Evolutionary conservation across 2,797 vertebrate species (phyloP).

Genomic region (Takifugu ocellatus): DNA sequence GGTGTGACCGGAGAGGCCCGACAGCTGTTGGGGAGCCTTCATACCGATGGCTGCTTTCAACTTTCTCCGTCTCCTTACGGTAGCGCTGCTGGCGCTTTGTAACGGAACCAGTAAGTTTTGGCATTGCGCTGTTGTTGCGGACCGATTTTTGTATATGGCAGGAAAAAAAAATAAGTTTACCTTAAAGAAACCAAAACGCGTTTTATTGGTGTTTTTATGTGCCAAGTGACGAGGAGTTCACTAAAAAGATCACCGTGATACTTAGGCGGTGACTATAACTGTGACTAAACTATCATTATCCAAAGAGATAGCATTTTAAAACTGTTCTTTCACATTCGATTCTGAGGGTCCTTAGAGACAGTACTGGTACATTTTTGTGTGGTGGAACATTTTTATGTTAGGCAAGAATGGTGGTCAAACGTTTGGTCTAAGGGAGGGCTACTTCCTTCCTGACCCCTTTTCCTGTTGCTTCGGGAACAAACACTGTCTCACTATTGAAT

Average conservation of each 20-base stretch:
- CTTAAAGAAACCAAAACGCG: too few species aligned
- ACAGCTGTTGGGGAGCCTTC: not conserved
- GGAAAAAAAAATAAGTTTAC: too few species aligned
- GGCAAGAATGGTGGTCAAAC: slow-evolving; percentile 32
- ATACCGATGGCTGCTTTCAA: slow-evolving; percentile 48
- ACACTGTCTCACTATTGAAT: not conserved
- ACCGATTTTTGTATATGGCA: not conserved
- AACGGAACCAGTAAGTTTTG: slow-evolving; percentile 63
- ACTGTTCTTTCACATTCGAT: too few species aligned
- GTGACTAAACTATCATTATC: too few species aligned
- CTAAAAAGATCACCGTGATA: too few species aligned
- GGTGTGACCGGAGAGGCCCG: not conserved
- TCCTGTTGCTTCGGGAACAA: slow-evolving; percentile 27
- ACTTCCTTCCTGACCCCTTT: slow-evolving; percentile 61
- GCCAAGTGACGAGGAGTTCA: too few species aligned
- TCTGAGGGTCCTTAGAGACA: too few species aligned
- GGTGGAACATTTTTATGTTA: not conserved
- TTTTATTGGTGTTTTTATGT: not conserved
- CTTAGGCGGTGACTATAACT: too few species aligned
- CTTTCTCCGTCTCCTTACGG: slow-evolving; percentile 30
- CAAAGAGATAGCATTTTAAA: too few species aligned
- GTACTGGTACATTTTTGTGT: not conserved
- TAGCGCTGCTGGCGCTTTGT: slow-evolving; percentile 43
- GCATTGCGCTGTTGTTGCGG: not conserved
- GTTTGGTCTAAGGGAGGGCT: slow-evolving; percentile 19